Evolutionary conservation across 2,888 invertebrate genomes (phyloP).

Genomic region (Drosophila greeni): DNA sequence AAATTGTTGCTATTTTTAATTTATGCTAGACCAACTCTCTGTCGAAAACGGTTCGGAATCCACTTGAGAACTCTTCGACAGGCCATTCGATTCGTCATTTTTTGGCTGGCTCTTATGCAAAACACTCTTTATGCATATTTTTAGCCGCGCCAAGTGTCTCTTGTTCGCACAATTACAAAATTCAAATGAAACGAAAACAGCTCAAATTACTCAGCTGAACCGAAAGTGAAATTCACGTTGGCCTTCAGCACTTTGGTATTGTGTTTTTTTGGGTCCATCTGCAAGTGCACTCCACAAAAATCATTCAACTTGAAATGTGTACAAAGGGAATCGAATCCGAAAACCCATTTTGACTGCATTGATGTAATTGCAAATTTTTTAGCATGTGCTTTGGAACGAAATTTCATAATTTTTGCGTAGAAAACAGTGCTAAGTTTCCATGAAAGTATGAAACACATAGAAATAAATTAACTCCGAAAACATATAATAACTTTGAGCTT

Average conservation of each 20-base stretch:
- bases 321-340: conserved; percentile 2
- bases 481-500: background rate
- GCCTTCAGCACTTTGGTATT: conserved; percentile 27
- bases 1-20: conserved; percentile 13
- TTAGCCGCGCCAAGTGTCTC: conserved; percentile 37
- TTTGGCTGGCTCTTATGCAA: conserved; percentile 30
- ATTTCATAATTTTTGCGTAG: background rate
- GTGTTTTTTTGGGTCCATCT: conserved; percentile 13
- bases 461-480: background rate
- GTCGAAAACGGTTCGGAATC: conserved; percentile 6
- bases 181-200: conserved; percentile 33
- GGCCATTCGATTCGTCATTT: conserved; percentile 21
- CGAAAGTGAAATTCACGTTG: conserved; percentile 52
- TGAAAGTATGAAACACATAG: background rate
- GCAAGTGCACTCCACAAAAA: conserved; percentile 25
- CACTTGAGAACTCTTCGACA: conserved; percentile 28
- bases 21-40: background rate
- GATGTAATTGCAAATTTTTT: background rate
- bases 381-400: background rate
- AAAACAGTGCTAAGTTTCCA: background rate
- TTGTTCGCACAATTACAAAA: conserved; percentile 47
- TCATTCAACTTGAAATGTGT: conserved; percentile 18
- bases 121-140: conserved; percentile 38
- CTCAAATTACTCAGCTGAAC: conserved; percentile 38
- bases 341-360: background rate